These are phyloP conservation scores for Agrochola lychnidis DNA, from an alignment of 2,888 invertebrate genomes.

Conservation along the genomic window DNA sequence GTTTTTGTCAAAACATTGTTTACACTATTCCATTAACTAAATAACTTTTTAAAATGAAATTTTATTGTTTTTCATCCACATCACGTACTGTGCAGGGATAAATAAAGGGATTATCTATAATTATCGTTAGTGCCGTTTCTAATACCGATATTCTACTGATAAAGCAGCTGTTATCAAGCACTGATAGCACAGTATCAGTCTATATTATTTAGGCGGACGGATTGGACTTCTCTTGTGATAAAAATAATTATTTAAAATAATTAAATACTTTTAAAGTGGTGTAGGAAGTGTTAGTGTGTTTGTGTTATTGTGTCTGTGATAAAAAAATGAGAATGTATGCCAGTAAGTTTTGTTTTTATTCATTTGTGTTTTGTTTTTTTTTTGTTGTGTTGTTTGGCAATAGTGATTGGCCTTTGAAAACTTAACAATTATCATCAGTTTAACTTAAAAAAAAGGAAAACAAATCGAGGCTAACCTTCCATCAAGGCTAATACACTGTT, in stretches of 20 bases:
- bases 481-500: background rate
- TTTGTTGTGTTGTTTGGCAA: background rate
- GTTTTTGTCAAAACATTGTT: background rate
- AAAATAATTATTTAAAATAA: slow-evolving; percentile 15
- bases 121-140: slow-evolving; percentile 51
- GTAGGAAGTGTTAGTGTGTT: slow-evolving; percentile 20
- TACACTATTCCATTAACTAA: background rate
- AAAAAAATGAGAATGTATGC: slow-evolving; percentile 67
- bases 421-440: background rate
- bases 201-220: slow-evolving; percentile 33
- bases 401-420: background rate
- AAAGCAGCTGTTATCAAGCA: slow-evolving; percentile 51
- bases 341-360: slow-evolving; percentile 66
- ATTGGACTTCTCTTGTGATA: slow-evolving; percentile 34
- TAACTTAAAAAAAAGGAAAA: background rate
- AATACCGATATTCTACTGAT: slow-evolving; percentile 64
- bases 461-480: background rate
- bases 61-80: slow-evolving; percentile 1
- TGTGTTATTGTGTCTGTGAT: slow-evolving; percentile 23
- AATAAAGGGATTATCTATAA: slow-evolving; percentile 51
- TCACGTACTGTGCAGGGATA: slow-evolving; percentile 18
- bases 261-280: background rate
- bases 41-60: background rate
- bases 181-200: slow-evolving; percentile 57
- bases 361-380: background rate